Base-by-base conservation (phyloP, 92 coral and sea anemone genomes). In the Zoanthus solanderi region DNA sequence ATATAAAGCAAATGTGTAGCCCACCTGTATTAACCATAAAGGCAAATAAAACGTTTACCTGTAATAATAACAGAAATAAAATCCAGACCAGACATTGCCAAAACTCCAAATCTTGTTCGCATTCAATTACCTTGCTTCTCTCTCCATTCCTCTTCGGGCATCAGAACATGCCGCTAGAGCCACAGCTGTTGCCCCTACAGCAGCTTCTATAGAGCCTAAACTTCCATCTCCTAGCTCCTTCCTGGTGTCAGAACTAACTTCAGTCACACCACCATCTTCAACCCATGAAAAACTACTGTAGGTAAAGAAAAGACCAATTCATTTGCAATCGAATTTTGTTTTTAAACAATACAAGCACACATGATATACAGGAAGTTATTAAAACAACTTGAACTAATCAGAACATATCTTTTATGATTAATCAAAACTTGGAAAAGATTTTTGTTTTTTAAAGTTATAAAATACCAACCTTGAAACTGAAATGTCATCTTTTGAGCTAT, bases 401-500 rank as follows among this genome's bases (percentile, higher is more conserved):
- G 60, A 15, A 54, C 11, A 54, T 9, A 23, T 23, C 23, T 23
- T 23, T 23, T 23, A 23, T 23, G 23, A 23, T 23, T 23, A 23
- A 23, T 23, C 23, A 54, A 54, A 15, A 54, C 5, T 54, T 10
- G 15, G 15, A 54, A 54, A 54, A 54, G 66, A 2, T 58, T 58
- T 6, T 0, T 58, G n/a, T 58, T 58, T 2, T 14, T 30, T 72
- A 28, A 54, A n/a, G 8, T 31, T 18, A 28, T 56, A 77, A 16
- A 45, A 72, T 23, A 78, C 98, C 83, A 31, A 97, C 99, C 99
- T 97, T 78, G 97, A 97, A 14, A 93, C 46, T 11, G 99, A 93
- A 15, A 88, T 67, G 77, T 91, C 88, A 80, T 90, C 94, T 78
- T 88, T 88, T 53, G 92, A 87, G 66, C 97, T 92, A 18, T 94